Conservation (phyloP, 1,140 invertebrate species). For the Holotrichia oblita region DNA sequence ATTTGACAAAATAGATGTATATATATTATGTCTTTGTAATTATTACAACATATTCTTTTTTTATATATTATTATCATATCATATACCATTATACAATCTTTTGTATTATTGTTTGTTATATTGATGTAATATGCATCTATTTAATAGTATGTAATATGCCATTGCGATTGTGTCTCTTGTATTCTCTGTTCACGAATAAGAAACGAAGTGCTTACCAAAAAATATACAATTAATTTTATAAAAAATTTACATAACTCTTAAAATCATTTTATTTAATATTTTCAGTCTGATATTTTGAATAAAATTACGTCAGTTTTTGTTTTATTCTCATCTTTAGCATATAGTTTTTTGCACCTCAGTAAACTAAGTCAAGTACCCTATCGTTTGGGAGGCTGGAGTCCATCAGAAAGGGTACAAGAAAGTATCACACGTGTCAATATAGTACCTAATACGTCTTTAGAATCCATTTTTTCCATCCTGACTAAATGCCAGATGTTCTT, state of each 20-base stretch:
- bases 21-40: conserved; percentile 33
- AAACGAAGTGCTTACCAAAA: neutral
- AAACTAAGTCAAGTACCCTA: conserved; percentile 27
- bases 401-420: conserved; percentile 47
- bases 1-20: conserved; percentile 41
- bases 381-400: conserved; percentile 54
- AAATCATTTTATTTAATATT: conserved; percentile 14
- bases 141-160: neutral
- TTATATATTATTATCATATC: conserved; percentile 26
- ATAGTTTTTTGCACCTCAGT: neutral
- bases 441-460: neutral
- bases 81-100: conserved; percentile 22
- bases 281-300: conserved; percentile 23
- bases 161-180: conserved; percentile 8
- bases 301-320: neutral
- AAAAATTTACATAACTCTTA: conserved; percentile 5
- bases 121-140: neutral
- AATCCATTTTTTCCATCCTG: neutral
- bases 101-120: conserved; percentile 11
- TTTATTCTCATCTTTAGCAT: neutral
- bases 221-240: conserved; percentile 22
- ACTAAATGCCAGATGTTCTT: neutral
- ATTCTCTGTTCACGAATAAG: neutral
- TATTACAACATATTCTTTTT: conserved; percentile 34
- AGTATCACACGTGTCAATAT: conserved; percentile 19